Base-by-base conservation (phyloP, 2,888 invertebrate genomes). In the Dicranocentrus wangi region DNA sequence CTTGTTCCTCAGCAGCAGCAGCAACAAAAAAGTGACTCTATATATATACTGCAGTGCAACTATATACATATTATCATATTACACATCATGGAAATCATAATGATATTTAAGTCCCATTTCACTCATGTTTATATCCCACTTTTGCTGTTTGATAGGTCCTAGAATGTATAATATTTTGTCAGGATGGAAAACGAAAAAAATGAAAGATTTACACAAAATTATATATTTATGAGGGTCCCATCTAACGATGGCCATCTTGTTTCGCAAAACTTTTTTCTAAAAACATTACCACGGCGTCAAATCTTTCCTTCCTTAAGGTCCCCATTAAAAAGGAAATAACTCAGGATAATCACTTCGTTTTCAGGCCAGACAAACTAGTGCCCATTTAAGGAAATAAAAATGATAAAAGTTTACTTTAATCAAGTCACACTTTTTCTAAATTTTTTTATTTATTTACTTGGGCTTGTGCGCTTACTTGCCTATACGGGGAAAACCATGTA, bases 341-440 rank as follows among this genome's bases (percentile, higher is more conserved):
- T 66, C 70, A 70, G 13, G 32, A 61, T 69, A 60, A 77, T 77
- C 69, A 77, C 25, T 27, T 42, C 43, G 42, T 77, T 47, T 77
- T 39, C 28, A 69, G 23, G 55, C 47, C 21, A 47, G 66, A 66
- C 53, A 73, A 75, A 77, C 69, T 60, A 60, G 13, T 25, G 15
- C 17, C 76, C 77, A 78, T 78, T 78, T 78, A 78, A 69, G 77
- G 77, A 70, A 78, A 68, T 69, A 42, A 47, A 66, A 69, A 32
- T 47, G 66, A 51, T 51, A 68, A 47, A 68, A 68, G 27, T 32
- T 68, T 19, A 13, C 15, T 47, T 63, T 70, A 78, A 78, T 78
- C 77, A 78, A 78, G 70, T 39, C 27, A 19, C 55, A 1, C 27
- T 77, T n/a, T 69, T 47, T 47, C 47, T n/a, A 32, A 60, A 68